Base-by-base conservation (phyloP, 64 coral and sea anemone genomes). In the Pocillopora damicornis region DNA sequence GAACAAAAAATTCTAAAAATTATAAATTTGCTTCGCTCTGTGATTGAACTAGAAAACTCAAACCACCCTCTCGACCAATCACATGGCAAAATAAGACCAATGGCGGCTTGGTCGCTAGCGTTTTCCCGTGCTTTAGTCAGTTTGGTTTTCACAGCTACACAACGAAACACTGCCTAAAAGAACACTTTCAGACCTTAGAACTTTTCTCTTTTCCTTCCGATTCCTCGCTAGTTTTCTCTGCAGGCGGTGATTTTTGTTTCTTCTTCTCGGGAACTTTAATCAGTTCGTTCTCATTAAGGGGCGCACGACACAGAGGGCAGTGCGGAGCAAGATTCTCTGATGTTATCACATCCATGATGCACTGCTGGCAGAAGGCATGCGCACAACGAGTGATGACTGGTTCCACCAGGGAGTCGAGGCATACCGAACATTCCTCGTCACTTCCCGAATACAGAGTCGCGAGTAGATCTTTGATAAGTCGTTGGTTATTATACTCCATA, bases 301-400 rank as follows among this genome's bases (percentile, higher is more conserved):
- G 91, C 10, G 91, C 91, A 80, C 94, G 87, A 36, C 94, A 96
- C 61, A 96, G 38, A 0, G 94, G 94, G 26, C 94, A 96, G 62
- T 15, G 90, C 16, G 94, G 92, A 10, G 91, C 83, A 38, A 93
- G 67, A 30, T 9, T 77, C 1, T 90, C 91, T n/a, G 90, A 88
- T 68, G 86, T 78, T 34, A 96, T 89, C 67, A 96, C 91, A 58
- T 96, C 94, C 75, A 60, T 87, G 75, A 96, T 92, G 75, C 94
- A 96, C 4, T 26, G 86, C n/a, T 81, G 76, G 15, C 94, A 96
- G 26, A 96, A 96, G 15, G 87, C 94, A 78, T 96, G 94, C 15
- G 78, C 94, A 90, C 94, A 96, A 22, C 87, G 94, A 1, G 94
- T 96, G 62, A 96, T 93, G 61, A 92, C 91, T 16, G 94, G 94